Conservation (phyloP, 2,113 vertebrate species). For the Psephotus haematonotus region DNA sequence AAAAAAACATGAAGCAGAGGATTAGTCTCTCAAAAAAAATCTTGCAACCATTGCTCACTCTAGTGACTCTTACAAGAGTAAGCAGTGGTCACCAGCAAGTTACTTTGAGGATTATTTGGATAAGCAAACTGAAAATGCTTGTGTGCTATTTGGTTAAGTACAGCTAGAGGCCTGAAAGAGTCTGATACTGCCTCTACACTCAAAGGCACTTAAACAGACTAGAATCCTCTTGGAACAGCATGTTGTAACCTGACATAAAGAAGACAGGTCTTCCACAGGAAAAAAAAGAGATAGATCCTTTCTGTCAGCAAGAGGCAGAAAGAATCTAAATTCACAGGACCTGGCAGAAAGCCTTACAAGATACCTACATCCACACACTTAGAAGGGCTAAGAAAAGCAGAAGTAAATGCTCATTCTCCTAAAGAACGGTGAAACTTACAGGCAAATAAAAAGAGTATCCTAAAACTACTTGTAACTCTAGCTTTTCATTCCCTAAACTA, state of each 20-base stretch:
- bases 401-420: not conserved
- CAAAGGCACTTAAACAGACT: not conserved
- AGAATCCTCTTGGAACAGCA: not conserved
- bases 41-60: not conserved
- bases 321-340: not conserved
- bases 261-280: not conserved
- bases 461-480: not conserved
- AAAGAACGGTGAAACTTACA: not conserved
- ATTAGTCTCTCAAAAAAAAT: not conserved
- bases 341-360: not conserved
- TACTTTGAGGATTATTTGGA: not conserved
- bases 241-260: not conserved
- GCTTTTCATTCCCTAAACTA: not conserved
- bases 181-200: not conserved
- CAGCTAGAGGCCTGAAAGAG: not conserved
- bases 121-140: not conserved
- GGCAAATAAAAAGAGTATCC: not conserved
- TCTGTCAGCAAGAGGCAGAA: not conserved
- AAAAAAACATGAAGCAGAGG: not conserved
- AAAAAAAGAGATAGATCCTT: not conserved
- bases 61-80: not conserved
- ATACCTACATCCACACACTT: not conserved
- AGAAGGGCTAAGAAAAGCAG: not conserved
- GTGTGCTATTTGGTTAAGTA: not conserved
- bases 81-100: not conserved